A percentile compares a stretch with the other conserved stretches of the same genome.
Conservation (phyloP, 2,113 vertebrate genomes). For the Aptenodytes forsteri region DNA sequence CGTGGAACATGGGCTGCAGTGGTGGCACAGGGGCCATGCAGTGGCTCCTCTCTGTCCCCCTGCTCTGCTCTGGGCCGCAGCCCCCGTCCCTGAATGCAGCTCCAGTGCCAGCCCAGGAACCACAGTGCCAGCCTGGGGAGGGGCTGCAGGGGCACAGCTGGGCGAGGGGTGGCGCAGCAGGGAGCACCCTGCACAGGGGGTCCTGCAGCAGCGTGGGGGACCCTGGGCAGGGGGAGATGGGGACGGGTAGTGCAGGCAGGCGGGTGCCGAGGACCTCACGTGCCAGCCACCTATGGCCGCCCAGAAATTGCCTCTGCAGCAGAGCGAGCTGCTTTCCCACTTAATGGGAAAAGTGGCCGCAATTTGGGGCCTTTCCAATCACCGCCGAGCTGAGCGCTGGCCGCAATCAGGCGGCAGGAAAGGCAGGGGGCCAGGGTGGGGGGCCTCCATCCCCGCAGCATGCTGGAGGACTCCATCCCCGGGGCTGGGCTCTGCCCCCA, state of each 20-base stretch:
- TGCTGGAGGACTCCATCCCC: background rate
- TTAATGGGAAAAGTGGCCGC: conserved; percentile 57
- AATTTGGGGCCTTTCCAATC: conserved; percentile 51
- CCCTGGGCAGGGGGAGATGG: background rate
- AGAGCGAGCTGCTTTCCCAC: background rate
- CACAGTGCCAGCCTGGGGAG: background rate
- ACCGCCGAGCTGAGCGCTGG: background rate
- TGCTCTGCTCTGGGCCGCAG: accelerated
- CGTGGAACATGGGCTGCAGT: accelerated
- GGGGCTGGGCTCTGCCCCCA: accelerated
- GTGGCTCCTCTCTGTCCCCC: too few relatives aligned
- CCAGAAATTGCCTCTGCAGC: conserved; percentile 59
- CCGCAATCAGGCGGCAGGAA: background rate
- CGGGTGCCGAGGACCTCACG: background rate
- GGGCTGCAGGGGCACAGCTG: background rate
- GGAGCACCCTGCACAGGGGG: background rate
- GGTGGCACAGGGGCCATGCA: background rate
- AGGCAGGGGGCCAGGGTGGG: background rate
- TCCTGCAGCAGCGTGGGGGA: too few relatives aligned
- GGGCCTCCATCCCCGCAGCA: background rate
- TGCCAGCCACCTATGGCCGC: background rate
- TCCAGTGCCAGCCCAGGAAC: accelerated
- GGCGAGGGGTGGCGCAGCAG: accelerated
- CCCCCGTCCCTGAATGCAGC: background rate
- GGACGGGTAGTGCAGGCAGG: background rate